Evolutionary conservation across 2,113 vertebrate species (phyloP).

Genomic region (Tonatia bakeri): DNA sequence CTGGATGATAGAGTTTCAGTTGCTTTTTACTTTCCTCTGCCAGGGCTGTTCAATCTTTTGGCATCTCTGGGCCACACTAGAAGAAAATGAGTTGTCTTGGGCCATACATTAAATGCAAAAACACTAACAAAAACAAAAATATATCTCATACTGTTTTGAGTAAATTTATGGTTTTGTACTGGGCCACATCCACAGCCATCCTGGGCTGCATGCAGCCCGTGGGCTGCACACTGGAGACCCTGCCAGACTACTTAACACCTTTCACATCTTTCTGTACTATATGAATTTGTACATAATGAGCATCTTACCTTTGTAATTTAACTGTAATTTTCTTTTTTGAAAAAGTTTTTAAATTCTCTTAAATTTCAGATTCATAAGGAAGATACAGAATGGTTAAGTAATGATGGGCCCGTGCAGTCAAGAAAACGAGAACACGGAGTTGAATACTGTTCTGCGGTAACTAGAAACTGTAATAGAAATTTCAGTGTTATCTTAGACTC

Average conservation of each 20-base stretch:
- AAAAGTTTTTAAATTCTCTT: not conserved
- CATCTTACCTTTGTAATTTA: not conserved
- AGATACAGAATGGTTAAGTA: not conserved
- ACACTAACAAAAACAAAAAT: too few species aligned
- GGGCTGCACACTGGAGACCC: too few species aligned
- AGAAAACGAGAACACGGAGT: not conserved
- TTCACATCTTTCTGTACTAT: not conserved
- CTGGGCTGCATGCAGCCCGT: too few species aligned
- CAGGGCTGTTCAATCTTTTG: too few species aligned
- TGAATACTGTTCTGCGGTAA: not conserved
- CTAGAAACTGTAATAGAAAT: not conserved
- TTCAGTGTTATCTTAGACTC: not conserved
- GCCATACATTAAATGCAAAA: too few species aligned
- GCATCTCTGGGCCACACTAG: too few species aligned
- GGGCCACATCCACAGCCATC: too few species aligned
- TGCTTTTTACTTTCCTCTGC: not conserved
- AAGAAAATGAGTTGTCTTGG: too few species aligned
- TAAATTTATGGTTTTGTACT: too few species aligned
- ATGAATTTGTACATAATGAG: not conserved
- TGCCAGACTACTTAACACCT: not conserved
- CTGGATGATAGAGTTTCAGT: not conserved
- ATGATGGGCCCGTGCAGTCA: not conserved
- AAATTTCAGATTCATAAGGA: constrained; percentile 13
- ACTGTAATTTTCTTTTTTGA: not conserved
- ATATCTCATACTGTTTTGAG: too few species aligned